Conservation (phyloP, 1,140 invertebrate genomes). For the Penaeus vannamei region DNA sequence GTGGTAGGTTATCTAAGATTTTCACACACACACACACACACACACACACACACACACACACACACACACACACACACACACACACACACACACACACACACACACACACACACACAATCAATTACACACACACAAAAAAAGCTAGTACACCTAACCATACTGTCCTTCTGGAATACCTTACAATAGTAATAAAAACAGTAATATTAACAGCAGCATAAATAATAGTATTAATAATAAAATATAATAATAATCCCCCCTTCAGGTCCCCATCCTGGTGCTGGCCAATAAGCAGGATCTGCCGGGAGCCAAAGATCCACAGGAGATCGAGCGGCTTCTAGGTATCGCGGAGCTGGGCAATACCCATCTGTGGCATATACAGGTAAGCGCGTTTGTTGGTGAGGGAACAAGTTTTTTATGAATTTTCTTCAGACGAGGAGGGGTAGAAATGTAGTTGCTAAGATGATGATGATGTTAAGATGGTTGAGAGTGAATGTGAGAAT, state of each 20-base stretch:
- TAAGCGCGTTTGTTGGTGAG: background rate
- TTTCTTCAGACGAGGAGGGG: background rate
- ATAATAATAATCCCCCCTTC: conserved; percentile 69
- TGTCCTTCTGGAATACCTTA: too few species aligned
- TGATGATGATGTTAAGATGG: background rate
- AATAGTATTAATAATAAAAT: background rate
- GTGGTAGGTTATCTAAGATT: too few species aligned
- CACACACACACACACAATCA: too few species aligned
- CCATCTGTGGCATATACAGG: conserved; percentile 85
- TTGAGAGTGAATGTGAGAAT: background rate
- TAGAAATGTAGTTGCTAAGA: background rate
- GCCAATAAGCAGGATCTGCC: conserved; percentile 96
- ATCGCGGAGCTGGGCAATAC: conserved; percentile 82
- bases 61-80: too few species aligned
- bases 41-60: too few species aligned
- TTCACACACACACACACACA: too few species aligned
- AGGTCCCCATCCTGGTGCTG: conserved; percentile 90
- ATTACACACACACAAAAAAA: too few species aligned
- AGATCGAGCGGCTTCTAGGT: conserved; percentile 88
- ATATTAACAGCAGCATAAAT: background rate
- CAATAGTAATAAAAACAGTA: too few species aligned
- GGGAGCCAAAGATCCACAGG: conserved; percentile 86
- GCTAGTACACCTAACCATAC: too few species aligned
- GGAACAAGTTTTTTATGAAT: background rate
- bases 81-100: too few species aligned